Percentiles rank a stretch among this genome's conserved stretches.
Evolutionary conservation across 2,797 vertebrate species (phyloP).

Genomic region (Clarias fuscus): DNA sequence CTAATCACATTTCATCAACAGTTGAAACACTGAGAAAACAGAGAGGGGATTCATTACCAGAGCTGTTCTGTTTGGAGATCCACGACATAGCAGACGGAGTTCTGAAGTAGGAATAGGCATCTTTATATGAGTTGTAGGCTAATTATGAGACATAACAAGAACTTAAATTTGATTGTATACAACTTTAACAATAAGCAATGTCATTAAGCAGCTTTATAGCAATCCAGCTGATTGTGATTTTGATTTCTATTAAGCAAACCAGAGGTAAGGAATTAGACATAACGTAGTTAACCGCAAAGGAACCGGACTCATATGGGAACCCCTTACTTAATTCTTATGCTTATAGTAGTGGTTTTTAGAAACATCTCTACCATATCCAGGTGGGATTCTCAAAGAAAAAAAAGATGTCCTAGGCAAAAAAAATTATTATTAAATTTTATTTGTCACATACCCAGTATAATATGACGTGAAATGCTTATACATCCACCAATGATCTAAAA

Average conservation of each 20-base stretch:
- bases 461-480: too few relatives aligned
- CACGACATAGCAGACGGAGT: not conserved
- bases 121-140: not conserved
- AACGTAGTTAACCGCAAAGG: not conserved
- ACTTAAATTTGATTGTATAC: not conserved
- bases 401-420: not conserved
- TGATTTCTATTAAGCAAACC: not conserved
- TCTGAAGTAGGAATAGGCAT: not conserved
- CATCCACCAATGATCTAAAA: too few relatives aligned
- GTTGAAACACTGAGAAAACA: conserved; percentile 52
- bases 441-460: too few relatives aligned
- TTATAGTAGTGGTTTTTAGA: not conserved
- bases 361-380: not conserved
- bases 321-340: not conserved
- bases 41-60: conserved; percentile 50
- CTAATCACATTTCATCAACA: conserved; percentile 58
- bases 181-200: not conserved
- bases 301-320: not conserved
- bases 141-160: not conserved
- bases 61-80: conserved; percentile 33
- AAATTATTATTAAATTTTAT: too few relatives aligned
- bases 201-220: not conserved
- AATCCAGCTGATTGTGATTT: not conserved
- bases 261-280: not conserved
- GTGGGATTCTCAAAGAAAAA: too few relatives aligned